Base-by-base conservation (phyloP, 2,113 vertebrate species). In the Scomber japonicus region DNA sequence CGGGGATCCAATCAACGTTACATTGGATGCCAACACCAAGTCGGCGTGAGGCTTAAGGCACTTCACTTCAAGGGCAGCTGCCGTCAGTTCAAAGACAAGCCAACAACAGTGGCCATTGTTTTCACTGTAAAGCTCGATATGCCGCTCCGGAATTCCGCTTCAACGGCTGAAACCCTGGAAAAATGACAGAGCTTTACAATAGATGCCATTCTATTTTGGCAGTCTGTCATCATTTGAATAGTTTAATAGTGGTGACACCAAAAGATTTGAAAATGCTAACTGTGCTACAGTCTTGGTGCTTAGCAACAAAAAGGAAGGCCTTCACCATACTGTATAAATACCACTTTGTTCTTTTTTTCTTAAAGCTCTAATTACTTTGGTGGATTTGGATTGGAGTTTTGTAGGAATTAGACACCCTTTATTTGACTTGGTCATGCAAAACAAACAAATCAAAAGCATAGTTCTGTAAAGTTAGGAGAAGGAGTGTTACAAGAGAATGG, bases 1-100 rank as follows among this genome's bases (percentile, higher is more conserved):
- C 24, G 64, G 93, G 90, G 84, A 82, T 89, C 83, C 86, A 94
- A 92, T 92, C 88, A 91, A 74, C 83, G 63, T 80, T 81, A 70
- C 81, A 49, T 66, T 27, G 81, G 80, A 84, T 80, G 90, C 85
- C 91, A 91, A 84, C 86, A 80, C 75, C 61, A 73, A 85, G 75
- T 82, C 61, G 56, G 83, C 31, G 35, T 76, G 75, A 74, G 77
- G 73, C 84, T 72, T 65, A 71, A 60, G 71, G 54, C 71, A 27
- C 78, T 81, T 83, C 71, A 71, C 66, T 81, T 84, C 90, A 92
- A 93, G 92, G 90, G 80, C 89, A 74, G 48, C 61, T 67, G 51
- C 45, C 74, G 21, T 88, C 86, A 59, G 49, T 80, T 82, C 82
- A 90, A 85, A 88, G 84, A 68, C 80, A 48, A 56, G 44, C 65